A percentile compares a stretch with the other conserved stretches of the same genome.
These are phyloP conservation scores for Dermochelys coriacea DNA, from an alignment of 2,797 vertebrate genomes.

Conservation along the genomic window DNA sequence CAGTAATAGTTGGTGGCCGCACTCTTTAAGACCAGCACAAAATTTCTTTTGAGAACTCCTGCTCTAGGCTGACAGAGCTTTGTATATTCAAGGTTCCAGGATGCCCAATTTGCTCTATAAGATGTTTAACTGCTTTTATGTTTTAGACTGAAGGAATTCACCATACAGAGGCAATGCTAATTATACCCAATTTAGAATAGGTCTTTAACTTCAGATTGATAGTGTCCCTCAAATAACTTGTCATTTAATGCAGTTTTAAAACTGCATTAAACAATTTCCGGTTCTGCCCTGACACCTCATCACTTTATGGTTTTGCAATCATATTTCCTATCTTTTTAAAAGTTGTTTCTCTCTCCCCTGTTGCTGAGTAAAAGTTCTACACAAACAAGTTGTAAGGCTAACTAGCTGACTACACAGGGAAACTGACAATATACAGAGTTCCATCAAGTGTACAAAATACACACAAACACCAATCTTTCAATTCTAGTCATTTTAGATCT, in stretches of 20 bases:
- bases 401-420: neutral
- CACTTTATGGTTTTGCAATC: neutral
- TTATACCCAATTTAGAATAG: neutral
- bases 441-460: neutral
- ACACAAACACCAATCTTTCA: neutral
- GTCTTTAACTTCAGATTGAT: neutral
- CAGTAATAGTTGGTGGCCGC: too few relatives aligned
- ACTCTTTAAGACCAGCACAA: too few relatives aligned
- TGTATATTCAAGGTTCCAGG: neutral
- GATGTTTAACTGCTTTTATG: neutral
- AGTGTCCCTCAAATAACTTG: too few relatives aligned
- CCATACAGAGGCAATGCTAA: neutral
- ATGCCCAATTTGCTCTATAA: neutral
- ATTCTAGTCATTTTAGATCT: neutral
- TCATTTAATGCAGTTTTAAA: neutral
- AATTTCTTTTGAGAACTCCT: too few relatives aligned
- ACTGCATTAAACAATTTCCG: accelerated
- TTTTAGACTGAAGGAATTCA: neutral
- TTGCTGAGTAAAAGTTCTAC: neutral
- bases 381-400: conserved; percentile 5
- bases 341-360: neutral
- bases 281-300: neutral
- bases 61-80: neutral
- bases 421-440: neutral
- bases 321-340: neutral